These are phyloP conservation scores for Macaria notata DNA, from an alignment of 2,888 invertebrate genomes.

Conservation along the genomic window DNA sequence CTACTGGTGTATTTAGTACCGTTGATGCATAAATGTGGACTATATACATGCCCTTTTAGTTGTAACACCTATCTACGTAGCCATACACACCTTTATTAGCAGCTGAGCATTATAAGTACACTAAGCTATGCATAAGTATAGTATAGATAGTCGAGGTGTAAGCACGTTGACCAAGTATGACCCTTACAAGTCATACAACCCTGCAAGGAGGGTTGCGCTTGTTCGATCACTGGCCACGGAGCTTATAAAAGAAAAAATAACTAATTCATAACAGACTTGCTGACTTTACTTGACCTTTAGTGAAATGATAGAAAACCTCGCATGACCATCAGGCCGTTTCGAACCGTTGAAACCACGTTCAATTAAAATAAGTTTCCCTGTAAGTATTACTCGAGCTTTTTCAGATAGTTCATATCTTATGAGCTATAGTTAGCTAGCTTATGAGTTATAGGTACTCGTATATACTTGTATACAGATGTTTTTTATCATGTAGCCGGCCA, in stretches of 20 bases:
- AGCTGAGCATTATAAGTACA: neutral
- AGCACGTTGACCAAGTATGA: conserved; percentile 46
- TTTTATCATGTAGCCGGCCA: too few species aligned
- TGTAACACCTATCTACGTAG: too few species aligned
- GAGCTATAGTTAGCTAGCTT: too few species aligned
- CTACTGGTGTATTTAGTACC: too few species aligned
- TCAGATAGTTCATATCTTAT: neutral
- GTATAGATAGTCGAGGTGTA: conserved; percentile 7
- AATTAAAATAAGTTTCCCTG: conserved; percentile 10
- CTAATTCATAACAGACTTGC: conserved; percentile 42
- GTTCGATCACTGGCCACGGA: conserved; percentile 50
- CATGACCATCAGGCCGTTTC: conserved; percentile 33
- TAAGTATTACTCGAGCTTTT: neutral
- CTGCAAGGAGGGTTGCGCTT: conserved; percentile 45
- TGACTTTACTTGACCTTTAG: conserved; percentile 44
- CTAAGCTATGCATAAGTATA: neutral
- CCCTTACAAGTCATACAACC: conserved; percentile 41
- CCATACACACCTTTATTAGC: too few species aligned
- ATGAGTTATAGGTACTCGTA: too few species aligned
- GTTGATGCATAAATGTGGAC: too few species aligned
- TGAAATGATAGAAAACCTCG: conserved; percentile 33
- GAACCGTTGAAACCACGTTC: conserved; percentile 24
- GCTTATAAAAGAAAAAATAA: conserved; percentile 43
- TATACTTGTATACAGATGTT: too few species aligned
- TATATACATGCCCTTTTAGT: too few species aligned